Percentiles rank a stretch among this genome's conserved stretches.
Conservation (phyloP, 2,113 vertebrate genomes). For the Rhinopithecus roxellana region DNA sequence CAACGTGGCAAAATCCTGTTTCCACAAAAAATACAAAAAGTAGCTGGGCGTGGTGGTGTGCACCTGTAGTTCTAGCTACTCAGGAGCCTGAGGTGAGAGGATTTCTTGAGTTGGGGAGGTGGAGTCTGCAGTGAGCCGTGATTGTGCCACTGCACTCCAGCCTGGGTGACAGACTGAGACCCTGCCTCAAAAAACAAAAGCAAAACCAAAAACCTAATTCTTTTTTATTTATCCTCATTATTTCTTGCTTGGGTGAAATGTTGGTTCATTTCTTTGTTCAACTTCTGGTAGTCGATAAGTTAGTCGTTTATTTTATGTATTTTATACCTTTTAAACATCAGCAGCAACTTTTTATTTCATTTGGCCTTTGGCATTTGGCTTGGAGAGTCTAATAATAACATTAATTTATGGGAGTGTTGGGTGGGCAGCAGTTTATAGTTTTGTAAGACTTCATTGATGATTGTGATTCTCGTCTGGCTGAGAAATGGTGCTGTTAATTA, state of each 20-base stretch:
- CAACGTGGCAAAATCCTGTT: too few species aligned
- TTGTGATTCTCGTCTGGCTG: neutral
- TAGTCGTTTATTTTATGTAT: constrained; percentile 8
- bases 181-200: too few species aligned
- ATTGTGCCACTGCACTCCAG: too few species aligned
- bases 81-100: too few species aligned
- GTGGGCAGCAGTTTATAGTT: neutral
- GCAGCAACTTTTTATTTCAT: neutral
- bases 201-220: neutral
- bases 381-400: neutral
- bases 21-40: too few species aligned
- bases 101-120: too few species aligned
- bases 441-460: neutral
- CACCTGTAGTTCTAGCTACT: too few species aligned
- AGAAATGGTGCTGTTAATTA: constrained; percentile 29
- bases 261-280: neutral
- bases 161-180: too few species aligned
- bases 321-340: neutral
- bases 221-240: neutral
- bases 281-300: neutral
- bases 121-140: too few species aligned
- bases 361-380: neutral
- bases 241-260: constrained; percentile 13
- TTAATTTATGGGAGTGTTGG: neutral
- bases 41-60: too few species aligned